Base-by-base conservation (phyloP, 2,888 invertebrate genomes). In the Parasteatoda lunata region DNA sequence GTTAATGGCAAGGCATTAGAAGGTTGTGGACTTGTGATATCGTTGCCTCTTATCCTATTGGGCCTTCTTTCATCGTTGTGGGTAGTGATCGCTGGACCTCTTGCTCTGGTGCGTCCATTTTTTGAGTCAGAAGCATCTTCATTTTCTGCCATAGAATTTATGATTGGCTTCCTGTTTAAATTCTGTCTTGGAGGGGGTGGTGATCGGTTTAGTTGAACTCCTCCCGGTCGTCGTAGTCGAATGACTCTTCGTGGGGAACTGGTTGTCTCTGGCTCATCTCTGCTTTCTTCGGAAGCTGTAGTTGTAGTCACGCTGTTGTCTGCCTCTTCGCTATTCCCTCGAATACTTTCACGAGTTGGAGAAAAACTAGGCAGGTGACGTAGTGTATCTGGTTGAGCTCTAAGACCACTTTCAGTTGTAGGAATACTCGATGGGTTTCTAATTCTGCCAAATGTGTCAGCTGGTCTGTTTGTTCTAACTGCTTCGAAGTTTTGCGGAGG, bases 1-100 rank as follows among this genome's bases (percentile, higher is more conserved):
- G 90, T 90, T 15, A 90, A 69, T 3, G 90, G 90, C 30, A 89
- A 52, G 2, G 83, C 76, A 48, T 54, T 54, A 8, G 48, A 48
- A 4, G 45, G n/a, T 15, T 6, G 11, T 65, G 52, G 70, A 64
- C n/a, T 49, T 5, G 51, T 13, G n/a, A 70, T 65, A 30, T 79
- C 71, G 15, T 77, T 72, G 4, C 64, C 64, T 15, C 78, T 73
- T 45, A 76, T 71, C 52, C 69, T 64, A 30, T 80, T 85, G 5
- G 75, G 79, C 6, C 66, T 69, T 65, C 85, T 59, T n/a, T 59
- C 64, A 64, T 78, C 78, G 49, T 70, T 78, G 6, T n/a, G 9
- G 6, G 78, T 49, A 4, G 70, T 15, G 45, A 76, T 51, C 8
- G 66, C 79, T 30, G 88, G 88, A 52, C 88, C 88, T 30, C 88